phyloP scores from a whole-genome alignment of 2,888 invertebrate species.

The Bugula neritina region DNA sequence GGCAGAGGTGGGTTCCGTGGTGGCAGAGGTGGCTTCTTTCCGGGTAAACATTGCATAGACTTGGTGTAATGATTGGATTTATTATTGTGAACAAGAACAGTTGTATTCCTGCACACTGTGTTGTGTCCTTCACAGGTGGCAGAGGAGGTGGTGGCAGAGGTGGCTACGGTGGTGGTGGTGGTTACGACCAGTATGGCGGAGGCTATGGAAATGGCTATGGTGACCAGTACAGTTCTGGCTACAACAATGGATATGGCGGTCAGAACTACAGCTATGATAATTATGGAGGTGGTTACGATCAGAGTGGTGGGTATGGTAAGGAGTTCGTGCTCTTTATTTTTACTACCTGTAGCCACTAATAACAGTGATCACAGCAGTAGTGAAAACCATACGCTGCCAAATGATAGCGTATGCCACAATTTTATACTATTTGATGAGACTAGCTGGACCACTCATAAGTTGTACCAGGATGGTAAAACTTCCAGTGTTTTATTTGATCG shows the following conservation, averaged over 20 bases:
- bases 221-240: not conserved
- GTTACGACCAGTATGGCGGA: not conserved
- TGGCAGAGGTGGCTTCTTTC: not conserved
- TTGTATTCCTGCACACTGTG: too few relatives aligned
- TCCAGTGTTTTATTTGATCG: too few relatives aligned
- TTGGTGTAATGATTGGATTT: too few relatives aligned
- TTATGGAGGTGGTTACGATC: slow-evolving; percentile 14
- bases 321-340: not conserved
- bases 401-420: too few relatives aligned
- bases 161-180: slow-evolving; percentile 15
- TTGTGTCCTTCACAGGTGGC: not conserved
- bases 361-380: too few relatives aligned
- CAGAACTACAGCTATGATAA: not conserved
- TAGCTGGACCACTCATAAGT: too few relatives aligned
- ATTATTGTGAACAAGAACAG: too few relatives aligned
- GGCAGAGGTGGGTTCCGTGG: not conserved
- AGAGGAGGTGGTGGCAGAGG: slow-evolving; percentile 6
- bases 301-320: not conserved
- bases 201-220: not conserved
- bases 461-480: too few relatives aligned
- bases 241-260: not conserved
- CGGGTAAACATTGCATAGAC: too few relatives aligned
- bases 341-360: too few relatives aligned
- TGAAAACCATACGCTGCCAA: too few relatives aligned
- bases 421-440: too few relatives aligned